These are phyloP conservation scores for Eulacestoma nigropectus DNA, from an alignment of 2,113 vertebrate species.

Conservation along the genomic window DNA sequence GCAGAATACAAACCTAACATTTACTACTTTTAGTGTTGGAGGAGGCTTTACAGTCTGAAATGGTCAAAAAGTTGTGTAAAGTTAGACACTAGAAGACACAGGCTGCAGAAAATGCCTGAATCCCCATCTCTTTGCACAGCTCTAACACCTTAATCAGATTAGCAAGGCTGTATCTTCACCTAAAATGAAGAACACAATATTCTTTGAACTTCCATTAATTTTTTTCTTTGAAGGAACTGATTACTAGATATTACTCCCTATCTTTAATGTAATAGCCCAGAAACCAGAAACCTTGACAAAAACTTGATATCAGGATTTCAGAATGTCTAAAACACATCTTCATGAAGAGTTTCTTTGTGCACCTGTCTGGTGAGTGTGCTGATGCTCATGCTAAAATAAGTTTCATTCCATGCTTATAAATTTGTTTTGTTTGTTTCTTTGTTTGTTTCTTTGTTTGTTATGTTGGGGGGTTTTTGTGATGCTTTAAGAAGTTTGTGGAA, in stretches of 20 bases:
- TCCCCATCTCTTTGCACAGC: accelerated
- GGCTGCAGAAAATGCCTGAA: not conserved
- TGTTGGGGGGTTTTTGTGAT: not conserved
- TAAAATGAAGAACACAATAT: not conserved
- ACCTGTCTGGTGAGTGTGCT: not conserved
- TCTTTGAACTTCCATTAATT: not conserved
- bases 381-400: not conserved
- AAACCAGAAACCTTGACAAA: not conserved
- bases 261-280: not conserved
- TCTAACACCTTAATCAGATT: not conserved
- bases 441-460: not conserved
- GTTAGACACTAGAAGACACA: not conserved
- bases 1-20: not conserved
- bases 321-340: not conserved
- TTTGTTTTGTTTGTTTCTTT: not conserved
- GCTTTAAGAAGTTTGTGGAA: not conserved
- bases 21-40: not conserved
- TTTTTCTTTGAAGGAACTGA: not conserved
- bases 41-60: not conserved
- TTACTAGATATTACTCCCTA: not conserved
- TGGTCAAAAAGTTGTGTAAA: not conserved
- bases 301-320: not conserved
- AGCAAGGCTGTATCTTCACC: not conserved
- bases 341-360: not conserved
- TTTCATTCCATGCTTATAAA: not conserved